Evolutionary conservation across 2,797 vertebrate species (phyloP).

Genomic region (Peromyscus aztecus): DNA sequence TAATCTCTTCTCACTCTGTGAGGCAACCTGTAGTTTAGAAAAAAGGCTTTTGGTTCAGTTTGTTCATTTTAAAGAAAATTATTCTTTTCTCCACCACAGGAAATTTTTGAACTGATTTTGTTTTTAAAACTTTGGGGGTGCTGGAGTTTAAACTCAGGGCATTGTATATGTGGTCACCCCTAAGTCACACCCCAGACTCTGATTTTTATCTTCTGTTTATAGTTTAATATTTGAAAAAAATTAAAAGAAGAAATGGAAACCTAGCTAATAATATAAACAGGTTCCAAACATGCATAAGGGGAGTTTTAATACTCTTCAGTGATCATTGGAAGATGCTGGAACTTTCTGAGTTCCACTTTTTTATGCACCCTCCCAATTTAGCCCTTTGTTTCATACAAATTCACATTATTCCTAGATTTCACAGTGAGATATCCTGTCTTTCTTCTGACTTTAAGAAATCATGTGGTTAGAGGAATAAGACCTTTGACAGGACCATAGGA

Average conservation of each 20-base stretch:
- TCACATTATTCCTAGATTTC: background rate
- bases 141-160: background rate
- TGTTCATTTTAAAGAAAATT: background rate
- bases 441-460: slow-evolving; percentile 2
- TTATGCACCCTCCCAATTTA: background rate
- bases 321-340: background rate
- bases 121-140: background rate
- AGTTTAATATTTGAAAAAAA: background rate
- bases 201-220: background rate
- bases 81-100: background rate
- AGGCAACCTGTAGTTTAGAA: background rate
- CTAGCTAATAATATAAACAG: background rate
- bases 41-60: background rate
- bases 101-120: slow-evolving; percentile 34
- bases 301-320: background rate
- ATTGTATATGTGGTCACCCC: background rate
- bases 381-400: background rate
- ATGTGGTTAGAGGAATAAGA: background rate
- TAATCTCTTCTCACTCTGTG: background rate
- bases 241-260: background rate
- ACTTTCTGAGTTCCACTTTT: background rate
- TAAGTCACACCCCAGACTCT: background rate
- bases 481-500: background rate
- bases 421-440: background rate
- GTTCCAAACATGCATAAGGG: background rate